Conservation (phyloP, 2,888 invertebrate genomes). For the Macrosiphum euphorbiae region DNA sequence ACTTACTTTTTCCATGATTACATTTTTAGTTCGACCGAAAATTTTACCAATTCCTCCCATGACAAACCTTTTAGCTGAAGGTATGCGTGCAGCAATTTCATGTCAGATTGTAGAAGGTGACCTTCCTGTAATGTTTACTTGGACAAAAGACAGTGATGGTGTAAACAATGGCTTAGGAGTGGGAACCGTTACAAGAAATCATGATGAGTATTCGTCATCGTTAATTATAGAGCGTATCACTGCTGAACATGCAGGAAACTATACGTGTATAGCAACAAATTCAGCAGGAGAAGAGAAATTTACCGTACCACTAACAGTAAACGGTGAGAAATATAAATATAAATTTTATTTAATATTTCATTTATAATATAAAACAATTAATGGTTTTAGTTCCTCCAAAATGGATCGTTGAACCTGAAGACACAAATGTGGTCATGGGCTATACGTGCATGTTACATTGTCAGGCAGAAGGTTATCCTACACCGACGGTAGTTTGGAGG, state of each 20-base stretch:
- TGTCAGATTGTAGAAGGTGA: conserved; percentile 94
- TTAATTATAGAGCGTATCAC: conserved; percentile 88
- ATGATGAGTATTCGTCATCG: conserved; percentile 89
- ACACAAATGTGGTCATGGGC: conserved; percentile 85
- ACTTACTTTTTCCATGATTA: conserved; percentile 63
- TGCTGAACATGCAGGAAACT: conserved; percentile 89
- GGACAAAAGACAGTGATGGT: conserved; percentile 88
- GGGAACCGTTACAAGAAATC: conserved; percentile 75
- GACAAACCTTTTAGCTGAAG: conserved; percentile 84
- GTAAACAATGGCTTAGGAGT: conserved; percentile 72
- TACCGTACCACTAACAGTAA: conserved; percentile 84
- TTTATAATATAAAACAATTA: not conserved
- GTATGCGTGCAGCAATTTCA: conserved; percentile 89
- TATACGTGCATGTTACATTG: conserved; percentile 89
- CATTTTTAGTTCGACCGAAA: conserved; percentile 81
- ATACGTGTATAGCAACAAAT: conserved; percentile 92
- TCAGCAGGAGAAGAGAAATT: conserved; percentile 85
- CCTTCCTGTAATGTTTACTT: conserved; percentile 89
- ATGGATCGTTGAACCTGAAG: conserved; percentile 88
- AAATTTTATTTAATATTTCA: conserved; percentile 1
- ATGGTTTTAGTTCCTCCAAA: conserved; percentile 83
- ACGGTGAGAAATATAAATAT: conserved; percentile 73
- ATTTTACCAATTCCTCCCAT: conserved; percentile 86
- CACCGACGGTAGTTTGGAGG: conserved; percentile 89
- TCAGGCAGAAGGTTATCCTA: conserved; percentile 92